Evolutionary conservation across 2,888 invertebrate species (phyloP), one percentile per base, ranked within the genome.

Genomic region (Clitarchus hookeri): DNA sequence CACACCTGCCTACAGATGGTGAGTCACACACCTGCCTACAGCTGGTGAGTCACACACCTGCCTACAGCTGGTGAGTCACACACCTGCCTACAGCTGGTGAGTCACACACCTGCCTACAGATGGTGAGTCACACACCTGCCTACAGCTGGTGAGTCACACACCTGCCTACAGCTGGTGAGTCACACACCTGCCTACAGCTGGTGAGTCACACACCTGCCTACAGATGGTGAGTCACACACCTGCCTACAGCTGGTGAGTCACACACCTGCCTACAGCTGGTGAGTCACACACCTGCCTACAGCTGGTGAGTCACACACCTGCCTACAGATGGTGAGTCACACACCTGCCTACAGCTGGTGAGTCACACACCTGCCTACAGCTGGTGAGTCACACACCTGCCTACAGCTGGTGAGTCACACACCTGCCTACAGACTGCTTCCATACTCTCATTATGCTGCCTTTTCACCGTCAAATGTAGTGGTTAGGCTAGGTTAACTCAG

Each of bases 191-290:
- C 96, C 97, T 88, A 96, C 95, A 91, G 94, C 97, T 89, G 97
- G 97, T 96, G 92, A 94, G 93, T 93, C 88, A 19, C 65, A 65
- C 16, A 36, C 36, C 36, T n/a, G 92, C 96, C 97, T 88, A 96
- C 95, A 91, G 94, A 97, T 89, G 97, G 97, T 96, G 92, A 94
- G 93, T 93, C 88, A 19, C 65, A 65, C 16, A 36, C 36, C 36
- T n/a, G 92, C 96, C 97, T 88, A 96, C 95, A 91, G 94, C 97
- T 89, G 97, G 97, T 96, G 92, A 94, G 93, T 93, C 88, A 19
- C 65, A 65, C 16, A 36, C 36, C 36, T n/a, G 92, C 96, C 97
- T 88, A 96, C 95, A 91, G 94, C 97, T 89, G 97, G 97, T 96
- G 92, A 94, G 93, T 93, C 88, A 19, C 65, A 65, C 16, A 36